phyloP scores from a whole-genome alignment of 2,888 invertebrate species.

The Polietes domitor region DNA sequence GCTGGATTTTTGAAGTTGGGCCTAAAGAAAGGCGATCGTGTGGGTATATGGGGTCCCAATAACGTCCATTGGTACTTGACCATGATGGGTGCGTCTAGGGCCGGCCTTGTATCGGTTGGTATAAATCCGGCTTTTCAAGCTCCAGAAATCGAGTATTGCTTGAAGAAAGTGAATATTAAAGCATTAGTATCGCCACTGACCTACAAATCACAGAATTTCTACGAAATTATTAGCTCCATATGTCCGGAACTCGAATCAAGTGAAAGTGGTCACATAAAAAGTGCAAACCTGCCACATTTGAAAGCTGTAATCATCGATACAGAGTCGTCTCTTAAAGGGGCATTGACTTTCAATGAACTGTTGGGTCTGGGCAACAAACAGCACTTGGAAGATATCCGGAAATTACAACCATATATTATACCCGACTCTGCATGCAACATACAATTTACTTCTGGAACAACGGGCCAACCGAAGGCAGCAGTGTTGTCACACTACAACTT shows the following conservation, averaged over 20 bases:
- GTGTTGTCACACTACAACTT: constrained; percentile 87
- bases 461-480: constrained; percentile 89
- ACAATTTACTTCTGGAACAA: constrained; percentile 93
- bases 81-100: constrained; percentile 86
- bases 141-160: constrained; percentile 86
- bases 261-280: constrained; percentile 81
- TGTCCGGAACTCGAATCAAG: constrained; percentile 83
- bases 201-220: constrained; percentile 86
- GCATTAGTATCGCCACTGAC: constrained; percentile 85
- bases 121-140: constrained; percentile 89
- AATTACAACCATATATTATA: constrained; percentile 82
- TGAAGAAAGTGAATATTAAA: constrained; percentile 87
- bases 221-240: constrained; percentile 83
- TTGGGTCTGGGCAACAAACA: constrained; percentile 72
- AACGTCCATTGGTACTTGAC: constrained; percentile 88
- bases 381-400: constrained; percentile 69
- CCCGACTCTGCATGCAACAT: constrained; percentile 88
- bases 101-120: constrained; percentile 88
- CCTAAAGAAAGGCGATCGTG: constrained; percentile 86
- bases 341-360: constrained; percentile 80
- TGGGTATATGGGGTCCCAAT: constrained; percentile 92
- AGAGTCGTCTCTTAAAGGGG: constrained; percentile 79
- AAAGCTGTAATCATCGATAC: constrained; percentile 83
- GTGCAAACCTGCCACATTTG: constrained; percentile 81
- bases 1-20: constrained; percentile 88